Percentiles rank a stretch among this genome's conserved stretches.
These are phyloP conservation scores for Pachymerium ferrugineum DNA, from an alignment of 2,888 invertebrate genomes.

Conservation along the genomic window DNA sequence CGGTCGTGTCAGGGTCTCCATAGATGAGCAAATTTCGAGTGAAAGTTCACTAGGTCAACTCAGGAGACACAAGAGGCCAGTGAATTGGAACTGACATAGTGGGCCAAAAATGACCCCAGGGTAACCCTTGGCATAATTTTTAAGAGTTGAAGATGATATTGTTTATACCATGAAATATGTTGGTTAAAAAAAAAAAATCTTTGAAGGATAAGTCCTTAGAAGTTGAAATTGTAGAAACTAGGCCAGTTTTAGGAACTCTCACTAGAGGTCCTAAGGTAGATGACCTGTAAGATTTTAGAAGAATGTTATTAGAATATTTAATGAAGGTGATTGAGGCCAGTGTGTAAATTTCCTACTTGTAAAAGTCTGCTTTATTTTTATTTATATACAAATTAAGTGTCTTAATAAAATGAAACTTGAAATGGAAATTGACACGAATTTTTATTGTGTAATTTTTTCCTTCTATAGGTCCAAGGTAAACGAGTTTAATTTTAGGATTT, in stretches of 20 bases:
- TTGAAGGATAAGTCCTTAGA: not conserved
- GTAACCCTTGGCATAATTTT: not conserved
- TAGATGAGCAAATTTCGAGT: not conserved
- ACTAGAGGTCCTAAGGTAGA: not conserved
- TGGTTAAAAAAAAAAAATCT: not conserved
- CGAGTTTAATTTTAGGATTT: conserved; percentile 1
- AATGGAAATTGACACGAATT: not conserved
- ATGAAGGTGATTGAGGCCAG: conserved; percentile 9
- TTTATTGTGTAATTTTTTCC: not conserved
- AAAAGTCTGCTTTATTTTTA: not conserved
- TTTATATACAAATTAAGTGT: not conserved
- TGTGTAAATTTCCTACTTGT: not conserved
- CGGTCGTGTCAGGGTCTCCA: conserved; percentile 3
- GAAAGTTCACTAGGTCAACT: conserved; percentile 8
- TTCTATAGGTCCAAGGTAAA: not conserved
- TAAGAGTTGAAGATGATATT: not conserved
- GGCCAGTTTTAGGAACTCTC: not conserved
- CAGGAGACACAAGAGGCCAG: not conserved
- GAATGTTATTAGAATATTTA: conserved; percentile 9
- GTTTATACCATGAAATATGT: not conserved
- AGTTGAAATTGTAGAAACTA: not conserved
- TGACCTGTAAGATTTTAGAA: not conserved
- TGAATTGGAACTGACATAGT: not conserved
- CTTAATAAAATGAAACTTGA: too few relatives aligned
- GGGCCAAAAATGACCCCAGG: not conserved